These are phyloP conservation scores for Oceanodroma tethys DNA, from an alignment of 2,113 vertebrate genomes.

Conservation along the genomic window DNA sequence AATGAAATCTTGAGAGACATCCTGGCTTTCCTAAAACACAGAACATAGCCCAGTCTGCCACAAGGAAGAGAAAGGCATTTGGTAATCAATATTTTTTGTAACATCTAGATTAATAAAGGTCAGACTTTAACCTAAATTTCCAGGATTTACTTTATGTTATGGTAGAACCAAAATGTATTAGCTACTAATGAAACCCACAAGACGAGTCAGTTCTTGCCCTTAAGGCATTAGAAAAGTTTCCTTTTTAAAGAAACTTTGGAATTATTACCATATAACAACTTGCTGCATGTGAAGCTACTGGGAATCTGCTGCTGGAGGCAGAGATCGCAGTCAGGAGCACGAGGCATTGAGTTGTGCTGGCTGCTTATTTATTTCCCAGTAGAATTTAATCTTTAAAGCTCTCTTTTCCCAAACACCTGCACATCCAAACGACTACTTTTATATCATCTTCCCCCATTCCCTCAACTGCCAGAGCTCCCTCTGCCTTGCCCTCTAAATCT, in stretches of 20 bases:
- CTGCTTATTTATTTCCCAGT: constrained; percentile 1
- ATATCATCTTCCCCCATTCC: background rate
- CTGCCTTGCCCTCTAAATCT: background rate
- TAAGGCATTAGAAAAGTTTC: background rate
- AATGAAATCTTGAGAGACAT: background rate
- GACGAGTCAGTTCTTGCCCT: background rate
- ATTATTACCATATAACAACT: background rate
- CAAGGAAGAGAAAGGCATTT: background rate
- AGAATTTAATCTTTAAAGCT: constrained; percentile 1
- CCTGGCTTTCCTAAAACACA: background rate
- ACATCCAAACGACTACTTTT: background rate
- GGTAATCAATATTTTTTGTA: background rate
- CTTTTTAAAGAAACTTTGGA: background rate
- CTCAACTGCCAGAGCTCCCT: background rate
- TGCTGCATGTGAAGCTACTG: background rate
- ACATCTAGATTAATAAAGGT: background rate
- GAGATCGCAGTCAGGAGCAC: background rate
- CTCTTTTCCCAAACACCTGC: background rate
- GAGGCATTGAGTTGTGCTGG: background rate
- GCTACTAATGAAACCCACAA: background rate
- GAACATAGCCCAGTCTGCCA: background rate
- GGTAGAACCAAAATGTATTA: background rate
- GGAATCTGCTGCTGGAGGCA: background rate
- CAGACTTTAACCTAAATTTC: background rate
- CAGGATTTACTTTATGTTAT: background rate